Conservation (phyloP, 2,113 vertebrate genomes). For the Plotosus lineatus region DNA sequence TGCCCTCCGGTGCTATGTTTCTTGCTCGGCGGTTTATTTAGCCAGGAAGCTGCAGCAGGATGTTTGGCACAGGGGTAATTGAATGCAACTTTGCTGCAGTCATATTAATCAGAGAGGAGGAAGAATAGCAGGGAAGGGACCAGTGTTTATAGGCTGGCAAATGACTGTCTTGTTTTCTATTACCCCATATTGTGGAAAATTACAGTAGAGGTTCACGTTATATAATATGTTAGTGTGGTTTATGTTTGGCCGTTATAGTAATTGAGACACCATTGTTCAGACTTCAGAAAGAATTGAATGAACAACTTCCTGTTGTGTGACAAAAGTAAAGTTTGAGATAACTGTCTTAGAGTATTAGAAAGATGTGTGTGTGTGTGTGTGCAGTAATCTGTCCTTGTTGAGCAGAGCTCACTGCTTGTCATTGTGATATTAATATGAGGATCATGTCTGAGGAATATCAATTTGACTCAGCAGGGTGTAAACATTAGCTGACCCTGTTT, state of each 20-base stretch:
- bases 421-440: conserved; percentile 45
- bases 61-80: conserved; percentile 39
- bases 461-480: conserved; percentile 49
- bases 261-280: not conserved
- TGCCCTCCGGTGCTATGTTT: conserved; percentile 20
- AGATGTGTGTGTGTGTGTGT: not conserved
- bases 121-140: conserved; percentile 1
- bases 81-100: conserved; percentile 44
- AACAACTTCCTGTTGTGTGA: not conserved
- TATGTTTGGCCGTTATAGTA: not conserved
- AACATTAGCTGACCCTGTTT: conserved; percentile 40
- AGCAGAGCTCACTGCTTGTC: conserved; percentile 33
- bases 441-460: conserved; percentile 35
- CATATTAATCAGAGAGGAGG: conserved; percentile 26
- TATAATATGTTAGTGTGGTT: not conserved
- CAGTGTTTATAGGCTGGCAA: not conserved
- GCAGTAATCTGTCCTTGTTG: conserved; percentile 37
- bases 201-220: not conserved
- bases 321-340: not conserved
- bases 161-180: conserved; percentile 1
- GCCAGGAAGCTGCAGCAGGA: conserved; percentile 15
- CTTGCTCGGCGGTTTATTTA: conserved; percentile 13
- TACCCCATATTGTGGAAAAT: not conserved
- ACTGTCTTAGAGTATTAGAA: conserved; percentile 17
- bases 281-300: not conserved